phyloP scores from a whole-genome alignment of 2,888 invertebrate genomes.

The Sinelater perroti region DNA sequence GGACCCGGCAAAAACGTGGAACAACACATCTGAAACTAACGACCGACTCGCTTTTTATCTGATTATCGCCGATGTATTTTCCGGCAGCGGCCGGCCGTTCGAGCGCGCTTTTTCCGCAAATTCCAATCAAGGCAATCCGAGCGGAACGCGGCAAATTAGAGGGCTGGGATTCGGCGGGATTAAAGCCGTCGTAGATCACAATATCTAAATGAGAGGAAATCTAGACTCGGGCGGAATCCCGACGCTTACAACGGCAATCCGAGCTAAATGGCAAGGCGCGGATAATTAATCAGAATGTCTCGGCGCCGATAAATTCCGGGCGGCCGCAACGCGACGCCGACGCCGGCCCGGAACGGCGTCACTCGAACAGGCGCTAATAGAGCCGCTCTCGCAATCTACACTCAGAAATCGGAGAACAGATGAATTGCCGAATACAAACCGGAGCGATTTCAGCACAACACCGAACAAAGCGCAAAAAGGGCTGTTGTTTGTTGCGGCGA shows the following conservation, averaged over 20 bases:
- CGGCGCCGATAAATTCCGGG: constrained; percentile 26
- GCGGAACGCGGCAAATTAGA: constrained; percentile 16
- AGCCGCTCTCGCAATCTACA: too few species aligned
- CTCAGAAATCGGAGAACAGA: too few species aligned
- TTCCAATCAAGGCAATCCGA: constrained; percentile 24
- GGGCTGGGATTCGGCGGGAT: constrained; percentile 17
- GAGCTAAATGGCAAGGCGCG: constrained; percentile 26
- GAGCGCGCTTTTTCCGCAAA: constrained; percentile 15
- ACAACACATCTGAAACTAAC: too few species aligned
- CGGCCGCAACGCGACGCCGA: constrained; percentile 14
- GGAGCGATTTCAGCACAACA: too few species aligned
- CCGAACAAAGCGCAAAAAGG: too few species aligned
- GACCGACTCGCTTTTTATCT: too few species aligned
- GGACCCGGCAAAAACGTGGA: too few species aligned
- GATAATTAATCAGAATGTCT: constrained; percentile 33
- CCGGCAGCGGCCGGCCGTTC: too few species aligned
- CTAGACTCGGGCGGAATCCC: constrained; percentile 23
- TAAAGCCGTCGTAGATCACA: constrained; percentile 24
- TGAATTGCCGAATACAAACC: too few species aligned
- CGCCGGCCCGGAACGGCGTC: constrained; percentile 15
- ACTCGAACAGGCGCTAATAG: too few species aligned
- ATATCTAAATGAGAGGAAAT: constrained; percentile 21
- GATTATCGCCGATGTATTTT: too few species aligned
- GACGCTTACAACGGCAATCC: constrained; percentile 23
- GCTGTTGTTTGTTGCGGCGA: too few species aligned